Conservation (phyloP, 2,888 invertebrate species). For the Trachelus troglodyta region DNA sequence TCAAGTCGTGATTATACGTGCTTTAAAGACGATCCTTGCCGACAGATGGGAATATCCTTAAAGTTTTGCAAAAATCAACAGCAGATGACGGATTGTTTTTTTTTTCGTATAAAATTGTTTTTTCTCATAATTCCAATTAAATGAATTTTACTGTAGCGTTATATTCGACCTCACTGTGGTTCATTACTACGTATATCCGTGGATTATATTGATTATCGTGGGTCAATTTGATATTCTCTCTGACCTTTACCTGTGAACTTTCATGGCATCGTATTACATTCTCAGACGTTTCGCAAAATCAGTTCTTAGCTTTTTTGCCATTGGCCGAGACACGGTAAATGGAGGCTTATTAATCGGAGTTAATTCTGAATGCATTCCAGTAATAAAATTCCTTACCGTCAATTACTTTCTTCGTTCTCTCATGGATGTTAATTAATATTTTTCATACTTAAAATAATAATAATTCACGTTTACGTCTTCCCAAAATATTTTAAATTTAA, state of each 20-base stretch:
- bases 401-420: not conserved
- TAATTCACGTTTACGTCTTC: not conserved
- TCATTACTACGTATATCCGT: not conserved
- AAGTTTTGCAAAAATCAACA: not conserved
- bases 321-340: not conserved
- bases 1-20: not conserved
- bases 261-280: not conserved
- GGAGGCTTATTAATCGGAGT: not conserved
- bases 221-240: not conserved
- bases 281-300: not conserved
- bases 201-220: not conserved
- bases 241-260: not conserved
- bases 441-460: not conserved
- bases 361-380: not conserved
- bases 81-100: not conserved
- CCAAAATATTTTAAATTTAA: too few species aligned
- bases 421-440: not conserved
- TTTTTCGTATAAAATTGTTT: not conserved
- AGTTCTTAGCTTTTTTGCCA: not conserved
- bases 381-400: not conserved
- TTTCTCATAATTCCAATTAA: not conserved
- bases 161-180: not conserved
- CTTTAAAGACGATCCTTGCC: not conserved
- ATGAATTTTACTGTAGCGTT: not conserved
- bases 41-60: not conserved